phyloP scores from a whole-genome alignment of 1,140 invertebrate genomes.

The Drosophila mauritiana region DNA sequence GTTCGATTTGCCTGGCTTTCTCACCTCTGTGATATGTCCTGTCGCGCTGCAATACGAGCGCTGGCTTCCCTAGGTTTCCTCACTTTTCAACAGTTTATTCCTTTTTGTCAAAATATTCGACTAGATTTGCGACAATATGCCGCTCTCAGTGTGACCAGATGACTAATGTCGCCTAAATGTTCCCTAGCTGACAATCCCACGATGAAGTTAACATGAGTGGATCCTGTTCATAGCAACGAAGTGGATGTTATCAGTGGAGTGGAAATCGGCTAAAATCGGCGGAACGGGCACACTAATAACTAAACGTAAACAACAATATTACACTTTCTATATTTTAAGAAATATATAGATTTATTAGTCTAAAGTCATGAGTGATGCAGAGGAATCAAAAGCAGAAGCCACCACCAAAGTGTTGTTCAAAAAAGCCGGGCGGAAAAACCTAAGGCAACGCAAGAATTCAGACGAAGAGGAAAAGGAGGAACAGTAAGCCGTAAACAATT shows the following conservation, averaged over 20 bases:
- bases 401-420: slow-evolving; percentile 70
- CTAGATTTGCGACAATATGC: slow-evolving; percentile 23
- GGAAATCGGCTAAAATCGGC: too few species aligned
- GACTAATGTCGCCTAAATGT: too few species aligned
- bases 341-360: not conserved
- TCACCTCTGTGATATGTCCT: slow-evolving; percentile 6
- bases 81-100: not conserved
- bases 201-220: too few species aligned
- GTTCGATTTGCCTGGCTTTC: not conserved
- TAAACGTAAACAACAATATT: slow-evolving; percentile 32
- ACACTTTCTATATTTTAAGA: too few species aligned
- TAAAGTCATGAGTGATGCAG: slow-evolving; percentile 16
- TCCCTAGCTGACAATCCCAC: too few species aligned
- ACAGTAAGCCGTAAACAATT: slow-evolving; percentile 39
- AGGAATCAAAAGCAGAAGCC: slow-evolving; percentile 6
- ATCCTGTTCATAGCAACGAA: too few species aligned
- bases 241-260: too few species aligned
- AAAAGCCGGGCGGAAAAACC: slow-evolving; percentile 65
- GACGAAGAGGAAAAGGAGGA: slow-evolving; percentile 70
- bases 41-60: not conserved
- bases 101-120: slow-evolving; percentile 17
- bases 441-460: slow-evolving; percentile 66
- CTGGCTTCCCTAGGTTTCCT: not conserved
- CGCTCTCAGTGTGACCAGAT: not conserved
- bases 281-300: too few species aligned